These are phyloP conservation scores for Diplodus puntazzo DNA, from an alignment of 2,797 vertebrate genomes.

Conservation along the genomic window DNA sequence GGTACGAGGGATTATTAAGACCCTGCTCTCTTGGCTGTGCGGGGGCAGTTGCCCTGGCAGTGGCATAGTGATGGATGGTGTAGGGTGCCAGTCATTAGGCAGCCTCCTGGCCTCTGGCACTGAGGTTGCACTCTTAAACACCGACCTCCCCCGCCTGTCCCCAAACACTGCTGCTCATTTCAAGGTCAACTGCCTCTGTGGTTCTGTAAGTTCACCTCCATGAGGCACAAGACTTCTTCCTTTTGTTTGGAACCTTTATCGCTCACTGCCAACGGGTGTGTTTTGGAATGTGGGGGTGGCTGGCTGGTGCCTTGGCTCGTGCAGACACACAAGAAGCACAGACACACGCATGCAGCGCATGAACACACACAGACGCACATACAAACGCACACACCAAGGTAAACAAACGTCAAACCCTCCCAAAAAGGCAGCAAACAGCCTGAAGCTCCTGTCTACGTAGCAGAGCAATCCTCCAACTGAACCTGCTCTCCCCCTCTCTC, in stretches of 20 bases:
- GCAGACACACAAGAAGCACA: slow-evolving; percentile 56
- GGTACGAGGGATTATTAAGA: slow-evolving; percentile 77
- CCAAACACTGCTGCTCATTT: slow-evolving; percentile 86
- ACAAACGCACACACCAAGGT: slow-evolving; percentile 45
- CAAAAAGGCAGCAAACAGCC: slow-evolving; percentile 80
- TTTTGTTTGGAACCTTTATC: slow-evolving; percentile 81
- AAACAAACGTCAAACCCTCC: slow-evolving; percentile 72
- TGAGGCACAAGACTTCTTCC: slow-evolving; percentile 74
- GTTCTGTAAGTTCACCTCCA: slow-evolving; percentile 79
- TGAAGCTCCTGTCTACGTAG: slow-evolving; percentile 73
- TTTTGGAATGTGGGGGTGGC: slow-evolving; percentile 76
- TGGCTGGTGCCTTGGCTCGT: slow-evolving; percentile 68
- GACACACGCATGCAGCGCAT: slow-evolving; percentile 40
- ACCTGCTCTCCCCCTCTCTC: slow-evolving; percentile 51
- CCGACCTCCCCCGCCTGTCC: slow-evolving; percentile 79
- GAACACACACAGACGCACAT: slow-evolving; percentile 36
- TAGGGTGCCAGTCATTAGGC: slow-evolving; percentile 86
- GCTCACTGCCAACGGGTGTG: slow-evolving; percentile 78
- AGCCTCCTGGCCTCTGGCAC: slow-evolving; percentile 87
- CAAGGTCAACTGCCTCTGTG: slow-evolving; percentile 87
- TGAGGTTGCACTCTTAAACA: slow-evolving; percentile 85
- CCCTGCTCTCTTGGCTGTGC: slow-evolving; percentile 66
- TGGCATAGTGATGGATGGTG: slow-evolving; percentile 86
- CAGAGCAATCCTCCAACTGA: slow-evolving; percentile 70
- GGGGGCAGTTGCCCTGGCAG: slow-evolving; percentile 80